Conservation (phyloP, 2,888 invertebrate genomes). For the Pardosa pseudoannulata region DNA sequence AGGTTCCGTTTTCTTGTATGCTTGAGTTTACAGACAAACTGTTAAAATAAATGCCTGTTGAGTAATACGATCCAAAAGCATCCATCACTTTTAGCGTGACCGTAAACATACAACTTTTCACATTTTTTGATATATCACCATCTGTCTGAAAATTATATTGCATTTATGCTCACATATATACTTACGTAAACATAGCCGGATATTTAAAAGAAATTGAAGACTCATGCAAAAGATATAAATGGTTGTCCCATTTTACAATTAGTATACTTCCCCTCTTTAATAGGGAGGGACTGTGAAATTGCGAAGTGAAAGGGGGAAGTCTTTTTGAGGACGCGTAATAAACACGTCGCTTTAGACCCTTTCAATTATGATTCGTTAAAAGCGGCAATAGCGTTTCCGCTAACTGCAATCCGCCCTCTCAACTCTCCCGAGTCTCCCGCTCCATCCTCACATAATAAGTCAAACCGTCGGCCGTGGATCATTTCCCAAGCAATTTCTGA, state of each 20-base stretch:
- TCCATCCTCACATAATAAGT: slow-evolving; percentile 47
- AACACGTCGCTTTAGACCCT: slow-evolving; percentile 66
- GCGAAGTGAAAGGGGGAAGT: slow-evolving; percentile 29
- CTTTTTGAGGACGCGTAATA: slow-evolving; percentile 46
- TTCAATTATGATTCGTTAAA: slow-evolving; percentile 72
- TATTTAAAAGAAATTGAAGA: too few species aligned
- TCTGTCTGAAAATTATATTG: too few species aligned
- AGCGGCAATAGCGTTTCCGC: slow-evolving; percentile 39
- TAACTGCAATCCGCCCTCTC: neutral
- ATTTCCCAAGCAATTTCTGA: slow-evolving; percentile 47
- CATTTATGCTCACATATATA: too few species aligned
- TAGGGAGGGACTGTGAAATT: neutral
- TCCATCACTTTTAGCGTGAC: too few species aligned
- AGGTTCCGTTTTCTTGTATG: too few species aligned
- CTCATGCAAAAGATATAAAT: too few species aligned
- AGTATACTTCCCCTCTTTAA: slow-evolving; percentile 24
- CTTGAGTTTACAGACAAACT: too few species aligned
- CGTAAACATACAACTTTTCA: too few species aligned
- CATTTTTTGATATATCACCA: too few species aligned
- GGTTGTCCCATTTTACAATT: slow-evolving; percentile 2
- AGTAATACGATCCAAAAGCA: too few species aligned
- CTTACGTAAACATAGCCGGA: too few species aligned
- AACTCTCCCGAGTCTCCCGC: slow-evolving; percentile 5
- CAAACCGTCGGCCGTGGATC: slow-evolving; percentile 52
- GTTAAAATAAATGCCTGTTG: too few species aligned